These are phyloP conservation scores for Myripristis murdjan DNA, from an alignment of 2,797 vertebrate genomes.

Conservation along the genomic window DNA sequence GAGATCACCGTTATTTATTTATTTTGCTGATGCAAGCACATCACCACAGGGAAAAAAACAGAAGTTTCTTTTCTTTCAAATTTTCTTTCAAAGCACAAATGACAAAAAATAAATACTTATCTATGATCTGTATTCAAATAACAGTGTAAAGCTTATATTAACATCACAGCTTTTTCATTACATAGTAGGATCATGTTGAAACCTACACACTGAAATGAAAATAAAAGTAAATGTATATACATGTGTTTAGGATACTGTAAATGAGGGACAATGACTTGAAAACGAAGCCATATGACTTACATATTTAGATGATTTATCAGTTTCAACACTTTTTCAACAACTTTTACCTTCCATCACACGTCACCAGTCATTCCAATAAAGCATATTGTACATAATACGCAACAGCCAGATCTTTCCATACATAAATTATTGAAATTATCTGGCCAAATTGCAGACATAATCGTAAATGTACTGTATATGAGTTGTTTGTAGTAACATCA, in stretches of 20 bases:
- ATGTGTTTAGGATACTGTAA: neutral
- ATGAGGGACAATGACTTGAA: neutral
- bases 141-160: no score
- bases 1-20: no score
- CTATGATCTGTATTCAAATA: no score
- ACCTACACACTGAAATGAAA: neutral
- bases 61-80: neutral
- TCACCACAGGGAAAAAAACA: neutral
- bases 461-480: slow-evolving; percentile 29
- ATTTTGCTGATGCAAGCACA: neutral
- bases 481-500: slow-evolving; percentile 21
- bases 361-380: slow-evolving; percentile 36
- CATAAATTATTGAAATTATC: slow-evolving; percentile 31
- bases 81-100: neutral
- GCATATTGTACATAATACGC: slow-evolving; percentile 15
- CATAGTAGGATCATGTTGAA: neutral
- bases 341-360: slow-evolving; percentile 10
- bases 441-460: neutral
- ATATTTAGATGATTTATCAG: slow-evolving; percentile 3
- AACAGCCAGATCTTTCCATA: slow-evolving; percentile 5
- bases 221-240: no score
- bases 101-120: no score
- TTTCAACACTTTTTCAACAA: slow-evolving; percentile 12
- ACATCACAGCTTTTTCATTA: neutral
- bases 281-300: slow-evolving; percentile 6